Conservation (phyloP, 2,797 vertebrate species). For the Poecilia velifera region DNA sequence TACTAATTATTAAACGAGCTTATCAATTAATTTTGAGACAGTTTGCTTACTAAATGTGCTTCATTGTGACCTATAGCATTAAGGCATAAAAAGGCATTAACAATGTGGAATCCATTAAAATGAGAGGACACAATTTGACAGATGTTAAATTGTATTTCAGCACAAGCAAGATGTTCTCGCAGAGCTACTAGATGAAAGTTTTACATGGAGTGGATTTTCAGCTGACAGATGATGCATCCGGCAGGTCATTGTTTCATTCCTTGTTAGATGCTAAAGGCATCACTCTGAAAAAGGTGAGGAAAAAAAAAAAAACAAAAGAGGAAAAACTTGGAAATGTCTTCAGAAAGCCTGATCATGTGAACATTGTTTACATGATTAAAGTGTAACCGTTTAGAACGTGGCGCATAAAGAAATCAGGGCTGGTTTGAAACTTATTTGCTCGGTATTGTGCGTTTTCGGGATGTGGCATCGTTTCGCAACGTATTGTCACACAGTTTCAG, state of each 20-base stretch:
- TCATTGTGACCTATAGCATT: neutral
- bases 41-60: neutral
- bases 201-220: neutral
- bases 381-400: neutral
- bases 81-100: neutral
- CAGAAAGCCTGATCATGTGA: neutral
- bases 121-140: neutral
- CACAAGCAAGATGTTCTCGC: neutral
- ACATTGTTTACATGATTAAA: neutral
- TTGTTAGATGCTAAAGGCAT: neutral
- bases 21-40: neutral
- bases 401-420: neutral
- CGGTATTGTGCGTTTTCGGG: neutral
- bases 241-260: neutral
- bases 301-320: neutral
- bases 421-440: neutral
- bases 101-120: neutral
- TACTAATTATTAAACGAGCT: neutral
- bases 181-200: neutral
- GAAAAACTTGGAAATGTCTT: neutral
- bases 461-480: neutral
- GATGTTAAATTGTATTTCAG: neutral
- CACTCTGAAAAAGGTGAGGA: neutral
- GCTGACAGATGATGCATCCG: neutral
- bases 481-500: constrained; percentile 22